Conservation (phyloP, 1,140 invertebrate genomes). For the Calephelis virginiensis region DNA sequence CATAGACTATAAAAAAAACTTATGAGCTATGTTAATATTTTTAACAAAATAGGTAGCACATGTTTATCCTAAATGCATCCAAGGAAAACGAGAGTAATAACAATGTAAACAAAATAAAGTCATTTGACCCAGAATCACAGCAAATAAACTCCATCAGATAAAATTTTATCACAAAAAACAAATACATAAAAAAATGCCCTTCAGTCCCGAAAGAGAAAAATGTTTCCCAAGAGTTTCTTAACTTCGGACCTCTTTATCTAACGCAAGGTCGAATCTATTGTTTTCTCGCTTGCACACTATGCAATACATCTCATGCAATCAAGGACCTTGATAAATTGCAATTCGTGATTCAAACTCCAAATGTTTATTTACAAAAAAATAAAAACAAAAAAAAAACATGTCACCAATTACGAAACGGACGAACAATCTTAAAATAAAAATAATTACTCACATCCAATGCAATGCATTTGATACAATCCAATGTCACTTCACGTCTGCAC, state of each 20-base stretch:
- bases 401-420: slow-evolving; percentile 49
- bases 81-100: slow-evolving; percentile 22
- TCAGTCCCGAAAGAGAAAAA: slow-evolving; percentile 72
- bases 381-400: slow-evolving; percentile 19
- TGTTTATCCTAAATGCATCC: not conserved
- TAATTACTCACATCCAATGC: slow-evolving; percentile 66
- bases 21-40: no score
- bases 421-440: slow-evolving; percentile 64
- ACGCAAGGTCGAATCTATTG: slow-evolving; percentile 56
- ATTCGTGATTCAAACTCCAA: slow-evolving; percentile 68
- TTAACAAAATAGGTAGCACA: not conserved
- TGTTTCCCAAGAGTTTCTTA: slow-evolving; percentile 75
- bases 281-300: slow-evolving; percentile 65
- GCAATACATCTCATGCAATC: slow-evolving; percentile 75
- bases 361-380: slow-evolving; percentile 43
- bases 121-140: slow-evolving; percentile 48
- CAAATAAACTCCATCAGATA: slow-evolving; percentile 49
- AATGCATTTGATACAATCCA: slow-evolving; percentile 68
- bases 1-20: no score
- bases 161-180: slow-evolving; percentile 58
- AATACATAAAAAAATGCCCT: slow-evolving; percentile 70
- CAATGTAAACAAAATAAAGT: slow-evolving; percentile 27
- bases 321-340: slow-evolving; percentile 72
- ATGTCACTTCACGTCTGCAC: slow-evolving; percentile 37
- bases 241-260: slow-evolving; percentile 56